These are phyloP conservation scores for Anguilla japonica DNA, from an alignment of 2,113 vertebrate genomes.

Conservation along the genomic window DNA sequence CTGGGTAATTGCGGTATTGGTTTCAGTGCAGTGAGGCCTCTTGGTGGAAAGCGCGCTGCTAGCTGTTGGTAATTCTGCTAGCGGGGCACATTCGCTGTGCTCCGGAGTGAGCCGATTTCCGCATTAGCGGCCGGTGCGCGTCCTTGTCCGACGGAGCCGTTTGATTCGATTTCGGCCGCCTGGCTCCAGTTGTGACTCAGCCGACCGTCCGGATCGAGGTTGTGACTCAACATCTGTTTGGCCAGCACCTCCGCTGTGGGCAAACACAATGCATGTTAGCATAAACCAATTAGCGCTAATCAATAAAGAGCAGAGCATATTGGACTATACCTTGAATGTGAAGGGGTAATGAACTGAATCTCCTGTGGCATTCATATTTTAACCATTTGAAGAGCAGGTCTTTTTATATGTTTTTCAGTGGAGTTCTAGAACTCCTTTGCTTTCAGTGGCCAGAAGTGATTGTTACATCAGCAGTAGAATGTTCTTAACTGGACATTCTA, in stretches of 20 bases:
- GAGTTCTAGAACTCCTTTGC: no score
- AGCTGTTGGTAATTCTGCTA: slow-evolving; percentile 21
- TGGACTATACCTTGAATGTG: neutral
- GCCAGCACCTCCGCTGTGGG: slow-evolving; percentile 49
- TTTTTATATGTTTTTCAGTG: no score
- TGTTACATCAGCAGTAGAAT: no score
- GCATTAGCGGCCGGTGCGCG: slow-evolving; percentile 56
- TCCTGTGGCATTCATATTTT: no score
- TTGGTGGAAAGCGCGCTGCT: slow-evolving; percentile 33
- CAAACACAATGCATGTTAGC: slow-evolving; percentile 9
- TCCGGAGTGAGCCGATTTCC: slow-evolving; percentile 57
- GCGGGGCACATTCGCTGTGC: slow-evolving; percentile 41
- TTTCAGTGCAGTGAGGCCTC: slow-evolving; percentile 44
- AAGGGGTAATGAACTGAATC: neutral
- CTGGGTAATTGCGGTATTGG: slow-evolving; percentile 56
- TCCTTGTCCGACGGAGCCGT: slow-evolving; percentile 61
- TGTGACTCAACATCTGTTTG: slow-evolving; percentile 50
- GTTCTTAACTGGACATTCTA: no score
- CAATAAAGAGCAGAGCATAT: neutral
- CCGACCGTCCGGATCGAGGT: slow-evolving; percentile 47
- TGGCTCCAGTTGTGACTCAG: slow-evolving; percentile 56
- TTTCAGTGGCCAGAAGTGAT: no score
- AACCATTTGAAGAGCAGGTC: no score
- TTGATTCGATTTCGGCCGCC: slow-evolving; percentile 70
- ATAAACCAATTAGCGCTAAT: neutral